Evolutionary conservation across 2,113 vertebrate species (phyloP).

Genomic region (Ochotona princeps): DNA sequence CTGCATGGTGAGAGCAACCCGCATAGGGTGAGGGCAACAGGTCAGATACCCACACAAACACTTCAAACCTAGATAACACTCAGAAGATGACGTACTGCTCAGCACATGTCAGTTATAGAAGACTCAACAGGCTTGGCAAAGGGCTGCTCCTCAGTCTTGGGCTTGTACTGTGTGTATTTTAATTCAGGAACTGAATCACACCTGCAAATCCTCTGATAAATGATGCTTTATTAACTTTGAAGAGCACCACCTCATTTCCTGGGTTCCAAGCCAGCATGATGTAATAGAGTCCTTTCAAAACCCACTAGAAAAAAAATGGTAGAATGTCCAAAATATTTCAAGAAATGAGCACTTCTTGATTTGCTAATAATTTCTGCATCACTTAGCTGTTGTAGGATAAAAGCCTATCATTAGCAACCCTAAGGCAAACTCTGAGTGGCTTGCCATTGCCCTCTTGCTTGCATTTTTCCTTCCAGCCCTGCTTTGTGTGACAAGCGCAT

Average conservation of each 20-base stretch:
- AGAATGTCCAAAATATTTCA: conserved; percentile 87
- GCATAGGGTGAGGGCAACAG: conserved; percentile 57
- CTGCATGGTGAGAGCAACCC: neutral
- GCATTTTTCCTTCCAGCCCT: conserved; percentile 63
- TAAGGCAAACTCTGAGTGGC: conserved; percentile 82
- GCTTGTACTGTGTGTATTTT: conserved; percentile 74
- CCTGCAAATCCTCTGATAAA: conserved; percentile 91
- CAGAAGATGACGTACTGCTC: conserved; percentile 67
- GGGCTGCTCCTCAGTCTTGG: conserved; percentile 69
- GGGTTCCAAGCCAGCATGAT: conserved; percentile 85
- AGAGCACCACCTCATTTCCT: conserved; percentile 86
- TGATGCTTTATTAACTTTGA: conserved; percentile 90
- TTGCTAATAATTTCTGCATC: conserved; percentile 89
- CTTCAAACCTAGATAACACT: conserved; percentile 67
- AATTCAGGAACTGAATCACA: conserved; percentile 88
- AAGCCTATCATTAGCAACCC: conserved; percentile 81
- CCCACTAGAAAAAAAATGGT: conserved; percentile 82
- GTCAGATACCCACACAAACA: conserved; percentile 74
- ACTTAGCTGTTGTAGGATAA: conserved; percentile 90
- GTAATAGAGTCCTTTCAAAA: conserved; percentile 89
- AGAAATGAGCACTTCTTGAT: conserved; percentile 86
- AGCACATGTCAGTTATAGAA: conserved; percentile 69
- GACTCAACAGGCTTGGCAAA: conserved; percentile 75
- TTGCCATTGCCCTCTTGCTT: conserved; percentile 80
- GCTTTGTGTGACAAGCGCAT: conserved; percentile 62